phyloP scores from a whole-genome alignment of 2,113 vertebrate genomes.

The Donacobius atricapilla region DNA sequence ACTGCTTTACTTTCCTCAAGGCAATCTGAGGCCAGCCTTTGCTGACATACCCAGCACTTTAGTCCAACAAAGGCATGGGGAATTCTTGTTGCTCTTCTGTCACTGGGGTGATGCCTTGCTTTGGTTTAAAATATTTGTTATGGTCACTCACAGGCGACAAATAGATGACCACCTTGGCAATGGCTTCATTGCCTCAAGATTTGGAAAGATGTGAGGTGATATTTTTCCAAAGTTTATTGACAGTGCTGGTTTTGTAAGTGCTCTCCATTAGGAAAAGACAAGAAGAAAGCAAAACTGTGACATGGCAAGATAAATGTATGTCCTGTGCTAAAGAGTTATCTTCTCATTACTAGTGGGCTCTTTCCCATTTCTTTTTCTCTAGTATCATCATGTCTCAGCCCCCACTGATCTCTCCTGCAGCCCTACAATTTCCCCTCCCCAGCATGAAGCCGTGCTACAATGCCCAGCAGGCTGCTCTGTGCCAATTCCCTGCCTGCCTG shows the following conservation, averaged over 20 bases:
- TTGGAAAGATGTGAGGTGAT: not conserved
- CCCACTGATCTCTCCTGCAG: not conserved
- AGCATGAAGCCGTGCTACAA: rapidly evolving
- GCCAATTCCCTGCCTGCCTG: not conserved
- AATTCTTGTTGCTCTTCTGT: not conserved
- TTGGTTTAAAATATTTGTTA: not conserved
- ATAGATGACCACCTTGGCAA: not conserved
- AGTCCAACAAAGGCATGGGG: not conserved
- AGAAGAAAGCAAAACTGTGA: not conserved
- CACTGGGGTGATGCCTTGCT: not conserved
- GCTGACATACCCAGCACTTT: not conserved
- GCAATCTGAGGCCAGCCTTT: not conserved
- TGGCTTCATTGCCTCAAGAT: not conserved
- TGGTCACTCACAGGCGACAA: not conserved
- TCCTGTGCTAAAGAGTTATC: not conserved
- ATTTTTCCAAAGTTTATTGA: not conserved
- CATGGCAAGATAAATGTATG: not conserved
- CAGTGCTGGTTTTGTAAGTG: not conserved
- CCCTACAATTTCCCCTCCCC: not conserved
- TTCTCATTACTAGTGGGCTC: not conserved
- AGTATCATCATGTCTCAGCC: not conserved
- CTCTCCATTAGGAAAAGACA: not conserved
- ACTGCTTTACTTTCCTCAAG: not conserved
- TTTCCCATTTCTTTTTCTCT: not conserved
- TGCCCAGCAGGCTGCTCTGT: rapidly evolving